Base-by-base conservation (phyloP, 1,140 invertebrate species). In the Tribolium castaneum region DNA sequence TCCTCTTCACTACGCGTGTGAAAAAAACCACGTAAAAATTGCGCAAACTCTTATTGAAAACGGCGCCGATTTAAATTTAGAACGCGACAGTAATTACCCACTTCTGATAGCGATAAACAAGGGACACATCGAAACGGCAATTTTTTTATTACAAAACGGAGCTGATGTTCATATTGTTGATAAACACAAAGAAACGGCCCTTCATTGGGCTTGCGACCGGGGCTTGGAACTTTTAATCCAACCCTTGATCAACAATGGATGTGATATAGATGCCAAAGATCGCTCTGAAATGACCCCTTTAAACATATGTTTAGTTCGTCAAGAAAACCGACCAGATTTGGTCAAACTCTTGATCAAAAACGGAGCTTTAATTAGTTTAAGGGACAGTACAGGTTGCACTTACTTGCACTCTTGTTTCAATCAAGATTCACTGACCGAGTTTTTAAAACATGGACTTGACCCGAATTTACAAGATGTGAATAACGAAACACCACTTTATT, bases 141-240 rank as follows among this genome's bases (percentile, higher is more conserved):
- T 45, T 6, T n/a, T 66, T 12, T 35, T 66, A 12, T 12, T 35
- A 7, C 30, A 66, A 35, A 34, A 66, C 34, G 59, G 59, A 12
- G 59, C 59, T 12, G 59, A 66, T n/a, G 25, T 66, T 6, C 0
- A 35, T 30, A 30, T 66, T n/a, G 30, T 34, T 6, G 59, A 66
- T 13, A 22, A 66, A 66, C 9, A 66, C 34, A 35, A 34, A 35
- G 59, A 66, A 66, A 66, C 59, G 6, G 59, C 30, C n/a, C 59
- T 66, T 14, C 59, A 66, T 12, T 34, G 25, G 25, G 59, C 59
- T 5, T 66, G 59, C 12, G 59, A 66, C 5, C 25, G 10, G 7
- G 59, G 59, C 3, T 45, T 45, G 5, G 1, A 9, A 9, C 5
- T 9, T 9, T 35, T 66, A 66, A 66, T 66, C n/a, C 34, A 25